A percentile compares a stretch with the other conserved stretches of the same genome.
Conservation (phyloP, 2,888 invertebrate genomes). For the Metacarcinus magister region DNA sequence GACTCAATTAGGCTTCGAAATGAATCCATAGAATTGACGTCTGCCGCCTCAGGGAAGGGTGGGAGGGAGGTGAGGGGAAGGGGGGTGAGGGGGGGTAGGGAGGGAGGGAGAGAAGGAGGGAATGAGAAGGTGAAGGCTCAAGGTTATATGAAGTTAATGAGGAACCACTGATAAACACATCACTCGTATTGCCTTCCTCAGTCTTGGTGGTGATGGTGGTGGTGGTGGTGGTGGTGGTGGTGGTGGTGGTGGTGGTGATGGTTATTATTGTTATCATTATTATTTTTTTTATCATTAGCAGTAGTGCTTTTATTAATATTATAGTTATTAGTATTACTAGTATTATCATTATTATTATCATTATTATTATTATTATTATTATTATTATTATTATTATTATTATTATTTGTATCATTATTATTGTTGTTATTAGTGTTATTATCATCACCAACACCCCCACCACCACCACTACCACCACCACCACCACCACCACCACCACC, state of each 20-base stretch:
- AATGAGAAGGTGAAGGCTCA: not conserved
- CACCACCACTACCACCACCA: too few species aligned
- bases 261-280: not conserved
- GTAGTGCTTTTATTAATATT: too few species aligned
- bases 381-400: constrained; percentile 2
- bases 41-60: not conserved
- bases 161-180: not conserved
- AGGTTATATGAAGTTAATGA: not conserved
- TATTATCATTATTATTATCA: not conserved
- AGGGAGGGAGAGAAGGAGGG: not conserved
- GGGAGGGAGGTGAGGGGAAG: not conserved
- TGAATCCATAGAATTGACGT: not conserved
- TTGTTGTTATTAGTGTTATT: not conserved
- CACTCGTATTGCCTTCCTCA: not conserved
- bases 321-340: too few species aligned
- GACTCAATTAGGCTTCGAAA: not conserved
- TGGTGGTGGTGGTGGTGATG: not conserved
- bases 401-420: not conserved
- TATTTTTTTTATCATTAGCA: not conserved
- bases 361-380: constrained; percentile 2
- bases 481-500: too few species aligned
- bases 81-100: not conserved
- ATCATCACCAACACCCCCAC: too few species aligned
- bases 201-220: not conserved
- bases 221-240: not conserved